A percentile compares a stretch with the other conserved stretches of the same genome.
These are phyloP conservation scores for Pachypanchax playfairii DNA, from an alignment of 2,113 vertebrate species.

Conservation along the genomic window DNA sequence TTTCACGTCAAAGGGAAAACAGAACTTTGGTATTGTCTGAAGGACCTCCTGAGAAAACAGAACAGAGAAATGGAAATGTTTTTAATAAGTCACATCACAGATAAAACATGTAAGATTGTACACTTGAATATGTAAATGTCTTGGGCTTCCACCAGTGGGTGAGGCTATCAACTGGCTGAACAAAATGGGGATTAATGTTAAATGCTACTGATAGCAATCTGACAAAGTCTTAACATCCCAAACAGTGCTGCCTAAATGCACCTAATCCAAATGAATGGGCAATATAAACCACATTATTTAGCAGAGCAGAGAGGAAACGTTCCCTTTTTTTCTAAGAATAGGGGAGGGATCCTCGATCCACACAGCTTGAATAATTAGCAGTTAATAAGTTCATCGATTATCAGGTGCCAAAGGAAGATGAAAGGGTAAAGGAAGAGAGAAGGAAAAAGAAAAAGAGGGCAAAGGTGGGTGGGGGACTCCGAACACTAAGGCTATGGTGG, in stretches of 20 bases:
- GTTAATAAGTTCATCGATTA: slow-evolving; percentile 85
- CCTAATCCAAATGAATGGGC: slow-evolving; percentile 75
- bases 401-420: slow-evolving; percentile 83
- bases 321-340: slow-evolving; percentile 26
- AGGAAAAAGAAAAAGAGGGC: slow-evolving; percentile 17
- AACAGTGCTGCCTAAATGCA: slow-evolving; percentile 63
- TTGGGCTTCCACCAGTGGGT: slow-evolving; percentile 45
- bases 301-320: slow-evolving; percentile 49
- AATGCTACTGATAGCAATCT: slow-evolving; percentile 70
- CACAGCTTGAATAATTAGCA: slow-evolving; percentile 91
- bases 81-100: slow-evolving; percentile 43
- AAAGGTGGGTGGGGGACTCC: slow-evolving; percentile 63
- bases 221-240: slow-evolving; percentile 65
- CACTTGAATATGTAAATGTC: slow-evolving; percentile 48
- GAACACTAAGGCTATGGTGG: slow-evolving; percentile 79
- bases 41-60: slow-evolving; percentile 88
- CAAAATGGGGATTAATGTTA: slow-evolving; percentile 72
- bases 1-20: slow-evolving; percentile 97
- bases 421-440: slow-evolving; percentile 51
- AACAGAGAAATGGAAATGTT: slow-evolving; percentile 58
- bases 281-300: slow-evolving; percentile 64
- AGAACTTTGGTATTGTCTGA: slow-evolving; percentile 95
- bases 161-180: slow-evolving; percentile 53
- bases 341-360: slow-evolving; percentile 69
- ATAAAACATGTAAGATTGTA: slow-evolving; percentile 34